Evolutionary conservation across 2,113 vertebrate genomes (phyloP).

Genomic region (Brachyhypopomus occidentalis): DNA sequence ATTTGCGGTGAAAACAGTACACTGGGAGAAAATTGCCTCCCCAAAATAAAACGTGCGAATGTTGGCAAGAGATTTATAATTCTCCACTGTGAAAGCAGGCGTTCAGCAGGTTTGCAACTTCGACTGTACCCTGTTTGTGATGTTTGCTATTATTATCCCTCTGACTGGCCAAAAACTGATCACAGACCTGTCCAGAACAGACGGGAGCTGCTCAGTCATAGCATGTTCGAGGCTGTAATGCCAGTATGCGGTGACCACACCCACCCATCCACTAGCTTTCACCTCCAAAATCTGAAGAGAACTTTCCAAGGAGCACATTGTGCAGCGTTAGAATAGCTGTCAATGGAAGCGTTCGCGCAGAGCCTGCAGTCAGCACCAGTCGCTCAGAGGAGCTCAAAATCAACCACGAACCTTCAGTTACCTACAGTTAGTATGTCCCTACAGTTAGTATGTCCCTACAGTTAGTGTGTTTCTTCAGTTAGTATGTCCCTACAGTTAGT

Average conservation of each 20-base stretch:
- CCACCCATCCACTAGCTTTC: not conserved
- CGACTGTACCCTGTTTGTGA: not conserved
- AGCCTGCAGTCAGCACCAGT: too few species aligned
- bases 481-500: too few species aligned
- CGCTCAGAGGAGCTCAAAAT: too few species aligned
- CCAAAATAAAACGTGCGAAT: not conserved
- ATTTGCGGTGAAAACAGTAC: not conserved
- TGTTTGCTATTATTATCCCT: not conserved
- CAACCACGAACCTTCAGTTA: too few species aligned
- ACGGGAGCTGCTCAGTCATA: not conserved
- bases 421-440: too few species aligned
- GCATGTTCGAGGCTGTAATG: not conserved
- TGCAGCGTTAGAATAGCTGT: too few species aligned
- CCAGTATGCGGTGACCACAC: too few species aligned
- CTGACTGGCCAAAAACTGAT: not conserved
- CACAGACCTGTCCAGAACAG: not conserved
- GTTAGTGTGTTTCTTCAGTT: too few species aligned
- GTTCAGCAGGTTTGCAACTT: not conserved
- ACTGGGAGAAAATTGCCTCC: not conserved
- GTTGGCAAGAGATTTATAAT: not conserved
- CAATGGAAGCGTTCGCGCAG: too few species aligned
- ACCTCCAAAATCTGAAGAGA: not conserved
- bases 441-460: too few species aligned
- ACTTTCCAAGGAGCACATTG: too few species aligned
- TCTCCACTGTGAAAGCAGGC: not conserved